Conservation (phyloP, 2,888 invertebrate genomes). For the Lymantria monacha region DNA sequence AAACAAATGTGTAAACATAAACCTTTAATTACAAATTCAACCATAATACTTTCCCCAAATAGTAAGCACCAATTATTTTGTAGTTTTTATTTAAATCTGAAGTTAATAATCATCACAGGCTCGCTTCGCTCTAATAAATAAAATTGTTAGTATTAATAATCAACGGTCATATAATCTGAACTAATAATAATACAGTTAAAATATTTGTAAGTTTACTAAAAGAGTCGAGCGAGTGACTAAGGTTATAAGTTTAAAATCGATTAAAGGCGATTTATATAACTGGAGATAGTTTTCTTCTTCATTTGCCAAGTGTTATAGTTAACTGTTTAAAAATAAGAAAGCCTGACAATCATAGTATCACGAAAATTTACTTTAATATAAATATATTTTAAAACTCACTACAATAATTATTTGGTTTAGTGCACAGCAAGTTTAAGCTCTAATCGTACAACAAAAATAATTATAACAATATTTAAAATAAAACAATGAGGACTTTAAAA, state of each 20-base stretch:
- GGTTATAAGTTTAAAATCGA: conserved; percentile 11
- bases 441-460: conserved; percentile 40
- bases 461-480: conserved; percentile 30
- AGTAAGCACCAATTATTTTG: conserved; percentile 56
- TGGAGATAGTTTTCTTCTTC: conserved; percentile 5
- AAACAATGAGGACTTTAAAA: conserved; percentile 30
- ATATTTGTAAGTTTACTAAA: conserved; percentile 22
- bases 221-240: conserved; percentile 19
- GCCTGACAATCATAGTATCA: conserved; percentile 54
- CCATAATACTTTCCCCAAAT: conserved; percentile 57
- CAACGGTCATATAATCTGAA: conserved; percentile 14
- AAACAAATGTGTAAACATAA: conserved; percentile 64
- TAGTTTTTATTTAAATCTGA: conserved; percentile 17
- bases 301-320: not conserved
- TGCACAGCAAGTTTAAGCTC: conserved; percentile 65
- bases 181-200: conserved; percentile 18
- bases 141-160: not conserved
- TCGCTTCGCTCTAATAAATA: conserved; percentile 24
- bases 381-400: conserved; percentile 39
- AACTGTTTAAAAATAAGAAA: conserved; percentile 45
- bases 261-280: not conserved
- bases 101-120: conserved; percentile 29
- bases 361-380: conserved; percentile 32
- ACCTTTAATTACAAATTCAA: conserved; percentile 59
- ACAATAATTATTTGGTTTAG: conserved; percentile 73